Base-by-base conservation (phyloP, 2,888 invertebrate genomes). In the Epirrhoe alternata region DNA sequence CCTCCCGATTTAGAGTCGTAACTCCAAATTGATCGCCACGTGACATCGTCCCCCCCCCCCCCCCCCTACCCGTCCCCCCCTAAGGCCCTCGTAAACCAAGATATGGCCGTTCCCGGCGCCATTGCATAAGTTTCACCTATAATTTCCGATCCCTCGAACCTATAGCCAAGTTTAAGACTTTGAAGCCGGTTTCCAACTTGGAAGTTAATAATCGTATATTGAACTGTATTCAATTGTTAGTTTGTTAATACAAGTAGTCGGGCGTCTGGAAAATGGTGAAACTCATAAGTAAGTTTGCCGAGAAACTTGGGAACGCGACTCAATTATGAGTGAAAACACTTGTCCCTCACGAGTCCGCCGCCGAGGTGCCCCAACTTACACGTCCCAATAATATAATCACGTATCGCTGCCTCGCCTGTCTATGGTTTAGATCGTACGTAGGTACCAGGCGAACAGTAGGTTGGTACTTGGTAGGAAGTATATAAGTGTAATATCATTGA, bases 11-110 rank as follows among this genome's bases (percentile, higher is more conserved):
- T 66, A 77, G 74, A 77, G 78, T 80, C 80, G 83, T 84, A 84
- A 86, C 82, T 85, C 80, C 74, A 78, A 86, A 85, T 83, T 82
- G 85, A 85, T 86, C 81, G 81, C 79, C 80, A 78, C 78, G 82
- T 80, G 85, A 80, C 83, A 80, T 74, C 70, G 75, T 66, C 72
- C 56, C 53, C 59, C 62, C 59, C 14, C 45, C 42, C 55, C 60
- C 58, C 63, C 67, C 66, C 56, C 45, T 68, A 67, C 63, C 54
- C 50, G 59, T 53, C 33, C 42, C 42, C 57, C 61, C 58, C 60
- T 66, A 65, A 30, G 56, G 60, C 62, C 53, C 70, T 77, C 77
- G 75, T 81, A 78, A 81, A 76, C 74, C 74, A 73, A 78, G 80
- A 80, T 80, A 81, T 74, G 74, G 77, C 70, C 72, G 78, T 77